Conservation (phyloP, 1,140 invertebrate species). For the Cyclargus thomasi region DNA sequence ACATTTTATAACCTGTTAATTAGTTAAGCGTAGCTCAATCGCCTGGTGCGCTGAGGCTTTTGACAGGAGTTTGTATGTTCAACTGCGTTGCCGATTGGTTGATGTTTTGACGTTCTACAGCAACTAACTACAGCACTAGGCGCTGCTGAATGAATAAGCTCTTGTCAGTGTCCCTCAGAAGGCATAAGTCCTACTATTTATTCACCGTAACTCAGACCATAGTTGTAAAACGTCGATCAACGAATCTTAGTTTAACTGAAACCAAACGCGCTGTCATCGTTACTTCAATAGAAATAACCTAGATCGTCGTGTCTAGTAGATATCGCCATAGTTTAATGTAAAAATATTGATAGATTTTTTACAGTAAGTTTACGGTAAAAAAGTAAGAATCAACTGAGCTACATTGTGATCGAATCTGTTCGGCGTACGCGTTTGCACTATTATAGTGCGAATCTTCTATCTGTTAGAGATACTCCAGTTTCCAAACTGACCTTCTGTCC, state of each 20-base stretch:
- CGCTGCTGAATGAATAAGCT: too few relatives aligned
- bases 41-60: too few relatives aligned
- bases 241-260: not conserved
- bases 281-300: conserved; percentile 11
- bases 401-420: conserved; percentile 64
- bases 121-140: too few relatives aligned
- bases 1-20: conserved; percentile 10
- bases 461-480: conserved; percentile 5
- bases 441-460: conserved; percentile 7
- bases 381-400: conserved; percentile 67
- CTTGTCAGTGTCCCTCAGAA: too few relatives aligned
- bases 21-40: conserved; percentile 9
- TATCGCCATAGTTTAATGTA: conserved; percentile 56
- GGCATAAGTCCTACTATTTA: not conserved
- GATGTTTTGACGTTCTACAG: too few relatives aligned
- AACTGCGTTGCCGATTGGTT: too few relatives aligned
- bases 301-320: conserved; percentile 20
- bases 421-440: conserved; percentile 22
- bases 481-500: not conserved
- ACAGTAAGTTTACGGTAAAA: conserved; percentile 61
- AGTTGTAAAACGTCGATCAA: conserved; percentile 5
- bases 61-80: too few relatives aligned
- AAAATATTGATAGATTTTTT: conserved; percentile 67
- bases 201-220: not conserved
- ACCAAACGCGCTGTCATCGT: not conserved